Evolutionary conservation across 2,797 vertebrate species (phyloP), one percentile per base, ranked within the genome.

Genomic region (Siniperca scherzeri): DNA sequence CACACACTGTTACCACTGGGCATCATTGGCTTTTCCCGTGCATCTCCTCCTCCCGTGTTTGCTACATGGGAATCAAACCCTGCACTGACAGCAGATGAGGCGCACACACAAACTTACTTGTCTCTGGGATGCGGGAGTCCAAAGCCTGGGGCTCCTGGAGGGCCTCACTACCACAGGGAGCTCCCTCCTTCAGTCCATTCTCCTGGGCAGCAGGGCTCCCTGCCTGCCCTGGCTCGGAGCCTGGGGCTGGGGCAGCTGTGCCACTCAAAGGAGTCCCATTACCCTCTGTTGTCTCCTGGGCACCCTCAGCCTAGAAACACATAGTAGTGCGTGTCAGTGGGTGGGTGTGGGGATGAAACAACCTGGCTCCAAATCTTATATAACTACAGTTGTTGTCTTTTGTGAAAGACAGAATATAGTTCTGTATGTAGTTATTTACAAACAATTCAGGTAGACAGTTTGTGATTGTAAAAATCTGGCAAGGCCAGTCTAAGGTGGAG

Each of bases 121-220:
- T 99, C 95, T 99, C 98, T 88, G 97, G 97, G 95, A 99, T 99
- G 92, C 93, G 94, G 22, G 96, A 94, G 94, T 97, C 97, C 95
- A 99, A 97, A 95, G 94, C 96, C 94, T 96, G 97, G 77, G 94
- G 91, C 95, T 97, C 97, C 95, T 92, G 96, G 92, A 96, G 95
- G 87, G 96, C 96, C 85, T 95, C 96, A 69, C 89, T 86, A 91
- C 90, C 93, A 90, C 95, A 91, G 87, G 96, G 94, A 84, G 76
- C 89, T 25, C 91, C 90, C 42, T 96, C 96, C 92, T 96, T 97
- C 73, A 97, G 90, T 89, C 97, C 97, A 82, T 97, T 97, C 95
- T 98, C 96, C 93, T 95, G 96, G 85, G 91, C 87, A 82, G 90
- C 68, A 61, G 91, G 93, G 84, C 78, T 73, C 78, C 93, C 96